Base-by-base conservation (phyloP, 2,888 invertebrate species). In the Cephus pygmeus region DNA sequence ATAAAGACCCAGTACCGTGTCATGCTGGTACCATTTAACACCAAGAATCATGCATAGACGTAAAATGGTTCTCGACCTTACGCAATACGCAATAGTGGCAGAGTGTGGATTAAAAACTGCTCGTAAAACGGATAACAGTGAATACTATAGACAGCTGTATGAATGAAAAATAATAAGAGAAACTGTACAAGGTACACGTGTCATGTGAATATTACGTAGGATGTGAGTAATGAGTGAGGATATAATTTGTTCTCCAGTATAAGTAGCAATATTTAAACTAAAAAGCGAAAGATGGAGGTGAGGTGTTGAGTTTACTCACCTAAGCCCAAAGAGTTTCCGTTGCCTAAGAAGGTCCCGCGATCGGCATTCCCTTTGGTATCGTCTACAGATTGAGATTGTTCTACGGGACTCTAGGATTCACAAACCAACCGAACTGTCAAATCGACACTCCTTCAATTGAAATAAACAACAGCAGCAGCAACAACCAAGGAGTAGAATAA, bases 341-440 rank as follows among this genome's bases (percentile, higher is more conserved):
- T 86, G 90, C 84, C 87, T 86, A 90, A 89, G 91, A 87, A 88
- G 90, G 84, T 85, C 86, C 90, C 86, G 85, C 85, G 84, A 85
- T 87, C 85, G 86, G 85, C 86, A 88, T 87, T 89, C 88, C 90
- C 87, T 87, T 88, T 85, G 88, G 87, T 88, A 86, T 88, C 89
- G 88, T 90, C 88, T 89, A 90, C 86, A 88, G 88, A 90, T 86
- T 88, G 87, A 89, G 85, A 88, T 88, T 88, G 89, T 87, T 91
- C 89, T 90, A 90, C 87, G 88, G 88, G 87, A 90, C 84, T 89
- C 88, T 90, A 90, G 87, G 88, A 88, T 89, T 89, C 88, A 87
- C 87, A 89, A 89, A 89, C 87, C 89, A 79, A 79, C 87, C 87
- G 88, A 89, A 88, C 85, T 85, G 87, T 88, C 87, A 89, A 85